Evolutionary conservation across 2,113 vertebrate species (phyloP).

Genomic region (Telmatochromis brichardi): DNA sequence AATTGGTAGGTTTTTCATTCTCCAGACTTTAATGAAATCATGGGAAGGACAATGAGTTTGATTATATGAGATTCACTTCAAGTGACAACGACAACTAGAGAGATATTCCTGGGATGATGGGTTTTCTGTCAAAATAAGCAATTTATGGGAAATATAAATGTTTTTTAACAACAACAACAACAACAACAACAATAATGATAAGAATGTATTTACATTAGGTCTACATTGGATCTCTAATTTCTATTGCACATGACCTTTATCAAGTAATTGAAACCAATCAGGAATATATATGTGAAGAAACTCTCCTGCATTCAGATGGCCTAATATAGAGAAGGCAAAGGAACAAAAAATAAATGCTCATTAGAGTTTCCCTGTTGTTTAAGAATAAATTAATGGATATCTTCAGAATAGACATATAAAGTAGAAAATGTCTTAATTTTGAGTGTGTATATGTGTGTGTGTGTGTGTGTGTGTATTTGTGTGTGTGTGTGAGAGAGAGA

Average conservation of each 20-base stretch:
- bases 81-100: not conserved
- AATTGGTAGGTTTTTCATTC: not conserved
- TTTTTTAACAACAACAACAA: not conserved
- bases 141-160: not conserved
- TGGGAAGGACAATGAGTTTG: not conserved
- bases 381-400: not conserved
- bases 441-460: fast-evolving
- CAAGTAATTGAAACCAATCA: not conserved
- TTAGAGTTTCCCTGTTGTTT: not conserved
- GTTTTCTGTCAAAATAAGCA: not conserved
- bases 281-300: not conserved
- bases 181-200: not conserved
- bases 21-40: not conserved
- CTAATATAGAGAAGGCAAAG: not conserved
- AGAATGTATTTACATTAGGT: not conserved
- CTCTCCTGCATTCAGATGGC: not conserved
- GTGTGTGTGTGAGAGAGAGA: not conserved
- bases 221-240: not conserved
- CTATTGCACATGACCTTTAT: not conserved
- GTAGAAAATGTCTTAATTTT: not conserved
- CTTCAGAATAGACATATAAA: not conserved
- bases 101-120: not conserved
- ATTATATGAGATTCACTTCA: not conserved
- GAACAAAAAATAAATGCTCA: not conserved
- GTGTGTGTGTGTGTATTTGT: no score